phyloP scores from a whole-genome alignment of 2,888 invertebrate species.

The Lepas anatifera region DNA sequence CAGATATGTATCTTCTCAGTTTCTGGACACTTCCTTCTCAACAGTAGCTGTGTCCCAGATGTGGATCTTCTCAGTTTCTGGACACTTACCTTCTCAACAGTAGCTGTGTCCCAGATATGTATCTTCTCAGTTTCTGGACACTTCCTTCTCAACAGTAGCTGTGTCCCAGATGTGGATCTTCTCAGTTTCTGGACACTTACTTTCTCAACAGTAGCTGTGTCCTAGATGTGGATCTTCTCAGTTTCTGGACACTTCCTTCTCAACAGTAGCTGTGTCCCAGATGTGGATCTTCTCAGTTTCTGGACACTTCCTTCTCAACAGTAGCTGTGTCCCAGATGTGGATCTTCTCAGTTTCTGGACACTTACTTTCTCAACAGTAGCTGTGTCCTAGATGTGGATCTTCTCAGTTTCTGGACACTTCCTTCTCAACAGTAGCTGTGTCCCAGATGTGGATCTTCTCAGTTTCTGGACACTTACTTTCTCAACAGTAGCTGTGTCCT shows the following conservation, averaged over 20 bases:
- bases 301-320: not conserved
- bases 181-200: no score
- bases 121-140: no score
- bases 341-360: not conserved
- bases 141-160: not conserved
- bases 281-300: slow-evolving; percentile 83
- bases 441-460: not conserved
- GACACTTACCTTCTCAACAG: not conserved
- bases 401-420: slow-evolving; percentile 60
- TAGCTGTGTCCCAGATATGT: not conserved
- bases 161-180: not conserved
- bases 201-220: not conserved
- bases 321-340: not conserved
- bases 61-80: not conserved
- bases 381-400: slow-evolving; percentile 86
- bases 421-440: not conserved
- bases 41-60: slow-evolving; percentile 10
- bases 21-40: not conserved
- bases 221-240: not conserved
- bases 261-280: slow-evolving; percentile 82
- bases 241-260: slow-evolving; percentile 45
- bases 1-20: slow-evolving; percentile 12
- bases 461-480: slow-evolving; percentile 44
- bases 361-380: slow-evolving; percentile 64
- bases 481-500: slow-evolving; percentile 80